Conservation (phyloP, 2,888 invertebrate genomes). For the Nemoura dubitans region DNA sequence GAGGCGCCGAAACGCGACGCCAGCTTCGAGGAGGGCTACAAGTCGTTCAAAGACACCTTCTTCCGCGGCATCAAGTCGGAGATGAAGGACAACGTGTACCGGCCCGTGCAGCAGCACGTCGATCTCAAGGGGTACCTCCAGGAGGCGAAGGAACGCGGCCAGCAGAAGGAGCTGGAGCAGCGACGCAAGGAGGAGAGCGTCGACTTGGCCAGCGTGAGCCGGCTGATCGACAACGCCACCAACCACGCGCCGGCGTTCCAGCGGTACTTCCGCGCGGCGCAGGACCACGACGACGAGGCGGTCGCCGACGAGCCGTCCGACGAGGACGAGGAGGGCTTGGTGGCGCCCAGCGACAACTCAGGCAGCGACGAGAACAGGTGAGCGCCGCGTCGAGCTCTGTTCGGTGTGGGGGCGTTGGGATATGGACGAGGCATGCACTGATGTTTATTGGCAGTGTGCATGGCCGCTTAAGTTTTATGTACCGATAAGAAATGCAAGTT, state of each 20-base stretch:
- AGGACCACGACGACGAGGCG: slow-evolving; percentile 55
- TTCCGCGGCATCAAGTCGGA: slow-evolving; percentile 63
- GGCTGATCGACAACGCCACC: slow-evolving; percentile 78
- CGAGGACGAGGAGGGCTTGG: slow-evolving; percentile 77
- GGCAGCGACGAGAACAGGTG: slow-evolving; percentile 84
- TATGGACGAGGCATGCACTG: too few species aligned
- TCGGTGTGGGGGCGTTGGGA: too few species aligned
- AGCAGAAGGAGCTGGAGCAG: slow-evolving; percentile 15
- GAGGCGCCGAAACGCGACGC: slow-evolving; percentile 44
- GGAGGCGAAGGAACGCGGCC: slow-evolving; percentile 41
- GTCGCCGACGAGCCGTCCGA: slow-evolving; percentile 62
- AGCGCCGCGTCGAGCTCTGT: slow-evolving; percentile 55
- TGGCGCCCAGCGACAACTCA: slow-evolving; percentile 79
- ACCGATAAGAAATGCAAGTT: too few species aligned
- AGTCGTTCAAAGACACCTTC: slow-evolving; percentile 53
- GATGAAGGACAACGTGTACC: slow-evolving; percentile 1
- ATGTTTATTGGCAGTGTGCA: too few species aligned
- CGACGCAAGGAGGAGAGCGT: slow-evolving; percentile 55
- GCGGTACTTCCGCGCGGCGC: slow-evolving; percentile 67
- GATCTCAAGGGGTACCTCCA: slow-evolving; percentile 38
- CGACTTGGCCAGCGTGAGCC: slow-evolving; percentile 81
- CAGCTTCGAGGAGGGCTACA: slow-evolving; percentile 62
- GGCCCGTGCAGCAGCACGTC: neutral
- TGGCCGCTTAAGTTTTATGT: too few species aligned
- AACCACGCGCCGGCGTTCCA: slow-evolving; percentile 69